Conservation (phyloP, 2,888 invertebrate species). For the Ornithoptera priamus region DNA sequence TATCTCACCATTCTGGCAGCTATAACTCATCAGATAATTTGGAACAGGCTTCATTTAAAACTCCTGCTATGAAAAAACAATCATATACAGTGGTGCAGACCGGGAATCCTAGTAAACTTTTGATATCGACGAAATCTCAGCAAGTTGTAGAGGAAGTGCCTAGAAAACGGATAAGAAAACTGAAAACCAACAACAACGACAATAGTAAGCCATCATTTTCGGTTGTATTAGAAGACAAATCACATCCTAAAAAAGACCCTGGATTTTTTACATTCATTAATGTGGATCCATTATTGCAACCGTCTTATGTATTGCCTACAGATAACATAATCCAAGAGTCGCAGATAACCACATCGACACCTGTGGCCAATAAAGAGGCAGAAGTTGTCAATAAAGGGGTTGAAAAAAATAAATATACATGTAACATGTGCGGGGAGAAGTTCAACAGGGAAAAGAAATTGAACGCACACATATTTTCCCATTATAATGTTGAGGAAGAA, state of each 20-base stretch:
- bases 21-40: constrained; percentile 33
- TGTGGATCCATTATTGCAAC: constrained; percentile 67
- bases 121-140: constrained; percentile 69
- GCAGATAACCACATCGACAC: constrained; percentile 67
- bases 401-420: constrained; percentile 51
- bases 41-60: constrained; percentile 48
- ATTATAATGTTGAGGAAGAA: constrained; percentile 68
- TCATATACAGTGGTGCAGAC: constrained; percentile 71
- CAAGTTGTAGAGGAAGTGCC: constrained; percentile 41
- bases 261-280: constrained; percentile 72
- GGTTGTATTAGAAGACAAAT: constrained; percentile 53
- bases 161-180: constrained; percentile 53
- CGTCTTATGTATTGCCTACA: constrained; percentile 69
- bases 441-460: constrained; percentile 72
- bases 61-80: constrained; percentile 69
- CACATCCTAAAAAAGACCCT: constrained; percentile 53
- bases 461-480: constrained; percentile 65
- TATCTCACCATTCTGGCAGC: constrained; percentile 44
- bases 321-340: constrained; percentile 72
- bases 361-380: constrained; percentile 37
- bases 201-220: constrained; percentile 38
- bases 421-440: constrained; percentile 64
- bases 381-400: constrained; percentile 40
- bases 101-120: constrained; percentile 67
- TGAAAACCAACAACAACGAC: constrained; percentile 38